Evolutionary conservation across 2,113 vertebrate species (phyloP).

Genomic region (Upupa epops): DNA sequence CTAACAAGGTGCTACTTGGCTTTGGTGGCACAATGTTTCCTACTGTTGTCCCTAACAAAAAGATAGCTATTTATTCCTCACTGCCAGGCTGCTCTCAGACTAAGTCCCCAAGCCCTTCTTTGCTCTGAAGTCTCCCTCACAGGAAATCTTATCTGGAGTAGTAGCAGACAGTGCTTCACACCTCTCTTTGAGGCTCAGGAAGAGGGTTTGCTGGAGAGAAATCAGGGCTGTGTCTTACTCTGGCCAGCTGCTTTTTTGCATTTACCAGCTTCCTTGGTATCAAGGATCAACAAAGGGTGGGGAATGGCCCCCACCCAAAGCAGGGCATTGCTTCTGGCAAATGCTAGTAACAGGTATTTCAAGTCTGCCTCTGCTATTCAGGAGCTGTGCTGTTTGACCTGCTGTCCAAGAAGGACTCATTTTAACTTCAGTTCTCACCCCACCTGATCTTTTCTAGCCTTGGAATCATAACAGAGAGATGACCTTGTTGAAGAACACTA

Average conservation of each 20-base stretch:
- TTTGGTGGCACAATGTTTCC: not conserved
- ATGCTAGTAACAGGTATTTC: slow-evolving; percentile 47
- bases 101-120: not conserved
- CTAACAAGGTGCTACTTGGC: not conserved
- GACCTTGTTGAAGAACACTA: not conserved
- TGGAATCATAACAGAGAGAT: not conserved
- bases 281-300: not conserved
- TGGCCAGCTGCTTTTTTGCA: not conserved
- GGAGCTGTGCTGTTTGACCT: slow-evolving; percentile 33
- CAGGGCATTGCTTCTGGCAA: slow-evolving; percentile 32
- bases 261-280: not conserved
- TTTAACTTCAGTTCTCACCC: not conserved
- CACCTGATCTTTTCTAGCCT: not conserved
- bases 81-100: not conserved
- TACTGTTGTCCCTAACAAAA: not conserved
- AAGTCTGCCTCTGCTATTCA: slow-evolving; percentile 18
- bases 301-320: slow-evolving; percentile 17
- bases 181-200: not conserved
- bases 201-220: not conserved
- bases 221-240: not conserved
- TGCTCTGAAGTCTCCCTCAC: not conserved
- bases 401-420: slow-evolving; percentile 15
- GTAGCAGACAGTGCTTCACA: rapidly evolving
- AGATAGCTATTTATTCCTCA: not conserved
- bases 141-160: not conserved